Percentiles rank a stretch among this genome's conserved stretches.
These are phyloP conservation scores for Shargacucullia verbasci DNA, from an alignment of 2,888 invertebrate species.

Conservation along the genomic window DNA sequence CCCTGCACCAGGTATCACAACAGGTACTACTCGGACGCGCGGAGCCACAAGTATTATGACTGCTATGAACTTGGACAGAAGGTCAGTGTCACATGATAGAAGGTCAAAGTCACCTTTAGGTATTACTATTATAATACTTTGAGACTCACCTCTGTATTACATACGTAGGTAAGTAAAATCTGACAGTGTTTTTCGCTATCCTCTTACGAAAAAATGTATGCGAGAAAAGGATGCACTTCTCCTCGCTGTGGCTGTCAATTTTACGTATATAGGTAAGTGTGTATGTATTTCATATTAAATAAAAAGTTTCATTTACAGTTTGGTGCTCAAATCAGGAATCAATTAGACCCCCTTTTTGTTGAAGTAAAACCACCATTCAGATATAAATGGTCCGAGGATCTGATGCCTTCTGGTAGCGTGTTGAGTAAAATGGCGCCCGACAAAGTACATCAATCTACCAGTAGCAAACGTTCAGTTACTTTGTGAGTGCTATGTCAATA, in stretches of 20 bases:
- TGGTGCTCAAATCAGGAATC: conserved; percentile 72
- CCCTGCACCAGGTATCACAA: conserved; percentile 90
- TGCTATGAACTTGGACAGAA: conserved; percentile 90
- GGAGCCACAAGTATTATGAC: conserved; percentile 89
- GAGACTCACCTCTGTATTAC: too few species aligned
- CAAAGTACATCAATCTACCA: background rate
- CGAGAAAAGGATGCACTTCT: too few species aligned
- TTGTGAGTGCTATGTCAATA: conserved; percentile 30
- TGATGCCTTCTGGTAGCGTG: background rate
- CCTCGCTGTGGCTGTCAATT: too few species aligned
- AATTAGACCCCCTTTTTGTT: conserved; percentile 75
- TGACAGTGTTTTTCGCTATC: too few species aligned
- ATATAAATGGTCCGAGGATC: conserved; percentile 31
- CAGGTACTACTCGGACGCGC: conserved; percentile 85
- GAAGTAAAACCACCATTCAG: conserved; percentile 31
- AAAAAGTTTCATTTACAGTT: conserved; percentile 63
- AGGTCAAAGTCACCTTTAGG: too few species aligned
- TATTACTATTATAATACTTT: too few species aligned
- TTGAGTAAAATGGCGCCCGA: background rate
- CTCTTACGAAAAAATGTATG: too few species aligned
- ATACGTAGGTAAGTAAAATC: too few species aligned
- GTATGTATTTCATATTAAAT: too few species aligned
- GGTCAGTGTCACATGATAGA: conserved; percentile 70
- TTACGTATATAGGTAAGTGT: too few species aligned
- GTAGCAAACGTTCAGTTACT: conserved; percentile 12